phyloP scores from a whole-genome alignment of 1,140 invertebrate species.

The Andricus grossulariae region DNA sequence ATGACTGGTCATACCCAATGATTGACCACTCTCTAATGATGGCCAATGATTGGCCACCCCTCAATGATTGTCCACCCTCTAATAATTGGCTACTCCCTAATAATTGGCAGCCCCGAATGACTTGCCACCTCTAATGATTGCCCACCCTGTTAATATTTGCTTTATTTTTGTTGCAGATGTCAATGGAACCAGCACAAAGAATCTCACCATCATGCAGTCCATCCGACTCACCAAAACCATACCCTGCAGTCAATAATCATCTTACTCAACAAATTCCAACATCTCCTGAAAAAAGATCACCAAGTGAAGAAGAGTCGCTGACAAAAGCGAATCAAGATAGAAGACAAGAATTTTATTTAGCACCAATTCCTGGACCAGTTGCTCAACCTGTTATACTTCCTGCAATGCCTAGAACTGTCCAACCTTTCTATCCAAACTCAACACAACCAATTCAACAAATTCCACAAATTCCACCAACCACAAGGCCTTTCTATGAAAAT shows the following conservation, averaged over 20 bases:
- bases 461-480: not conserved
- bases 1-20: too few species aligned
- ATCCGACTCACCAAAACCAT: constrained; percentile 20
- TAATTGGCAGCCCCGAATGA: too few species aligned
- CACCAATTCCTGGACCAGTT: constrained; percentile 8
- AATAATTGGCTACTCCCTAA: too few species aligned
- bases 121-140: too few species aligned
- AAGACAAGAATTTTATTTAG: constrained; percentile 32
- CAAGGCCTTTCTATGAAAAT: not conserved
- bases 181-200: not conserved
- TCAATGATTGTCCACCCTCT: too few species aligned
- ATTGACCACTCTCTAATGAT: too few species aligned
- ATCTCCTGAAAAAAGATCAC: constrained; percentile 18
- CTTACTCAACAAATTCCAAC: constrained; percentile 4
- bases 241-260: constrained; percentile 2
- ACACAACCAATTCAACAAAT: not conserved
- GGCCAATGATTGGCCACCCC: too few species aligned
- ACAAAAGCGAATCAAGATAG: not conserved
- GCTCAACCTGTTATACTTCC: constrained; percentile 1
- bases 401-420: not conserved
- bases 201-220: constrained; percentile 8
- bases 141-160: too few species aligned
- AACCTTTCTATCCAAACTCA: constrained; percentile 13
- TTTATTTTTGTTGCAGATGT: constrained; percentile 33
- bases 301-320: constrained; percentile 4